Conservation (phyloP, 2,113 vertebrate species). For the Semnornis frantzii region DNA sequence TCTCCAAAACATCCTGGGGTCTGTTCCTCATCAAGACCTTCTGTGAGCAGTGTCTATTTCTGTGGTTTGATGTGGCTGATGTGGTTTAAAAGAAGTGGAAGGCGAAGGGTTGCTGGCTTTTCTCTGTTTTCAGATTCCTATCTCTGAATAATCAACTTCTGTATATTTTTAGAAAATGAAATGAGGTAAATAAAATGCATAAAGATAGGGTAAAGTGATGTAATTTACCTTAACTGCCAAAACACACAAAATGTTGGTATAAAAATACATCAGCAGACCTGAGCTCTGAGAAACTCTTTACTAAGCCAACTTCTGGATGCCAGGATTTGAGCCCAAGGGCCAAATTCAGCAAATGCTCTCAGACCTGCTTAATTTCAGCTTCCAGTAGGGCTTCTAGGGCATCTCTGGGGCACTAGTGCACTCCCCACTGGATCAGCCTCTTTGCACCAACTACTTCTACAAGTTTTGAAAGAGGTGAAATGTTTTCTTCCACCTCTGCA, state of each 20-base stretch:
- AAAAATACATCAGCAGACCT: constrained; percentile 26
- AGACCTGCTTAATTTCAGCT: neutral
- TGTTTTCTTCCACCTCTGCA: neutral
- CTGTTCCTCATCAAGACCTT: neutral
- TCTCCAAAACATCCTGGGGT: neutral
- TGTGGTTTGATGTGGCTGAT: neutral
- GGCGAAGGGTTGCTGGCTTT: neutral
- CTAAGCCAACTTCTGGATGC: neutral
- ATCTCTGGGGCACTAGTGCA: accelerated
- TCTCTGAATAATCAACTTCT: neutral
- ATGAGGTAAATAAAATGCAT: constrained; percentile 30
- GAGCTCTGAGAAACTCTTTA: neutral
- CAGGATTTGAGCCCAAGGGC: neutral
- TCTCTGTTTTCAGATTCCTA: neutral
- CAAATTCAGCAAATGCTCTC: neutral
- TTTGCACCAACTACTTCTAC: neutral
- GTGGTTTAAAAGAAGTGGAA: neutral
- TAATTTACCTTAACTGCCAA: constrained; percentile 43
- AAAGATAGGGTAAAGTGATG: constrained; percentile 41
- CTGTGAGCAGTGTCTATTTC: neutral
- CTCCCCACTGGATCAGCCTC: neutral
- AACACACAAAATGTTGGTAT: neutral
- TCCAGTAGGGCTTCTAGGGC: neutral
- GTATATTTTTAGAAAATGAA: constrained; percentile 51
- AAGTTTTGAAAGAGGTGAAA: neutral